Conservation (phyloP, 2,113 vertebrate species). For the Chamaetylas fuelleborni region DNA sequence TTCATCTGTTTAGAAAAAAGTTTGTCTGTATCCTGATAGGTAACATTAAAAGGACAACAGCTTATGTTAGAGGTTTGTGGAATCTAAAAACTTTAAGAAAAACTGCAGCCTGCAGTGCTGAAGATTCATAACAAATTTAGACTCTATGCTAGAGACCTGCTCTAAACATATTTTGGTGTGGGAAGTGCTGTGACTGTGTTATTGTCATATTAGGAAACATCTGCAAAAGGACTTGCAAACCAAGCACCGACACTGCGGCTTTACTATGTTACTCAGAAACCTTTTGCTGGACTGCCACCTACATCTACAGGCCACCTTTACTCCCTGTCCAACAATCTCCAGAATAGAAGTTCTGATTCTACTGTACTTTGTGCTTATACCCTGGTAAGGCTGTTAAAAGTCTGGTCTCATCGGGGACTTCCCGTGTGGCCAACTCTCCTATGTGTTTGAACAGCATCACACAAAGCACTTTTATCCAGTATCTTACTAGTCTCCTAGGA, state of each 20-base stretch:
- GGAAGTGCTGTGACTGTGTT: not conserved
- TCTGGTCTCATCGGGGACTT: not conserved
- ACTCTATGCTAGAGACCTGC: not conserved
- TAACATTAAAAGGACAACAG: not conserved
- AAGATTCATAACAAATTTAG: not conserved
- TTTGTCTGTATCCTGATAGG: not conserved
- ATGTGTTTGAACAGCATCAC: not conserved
- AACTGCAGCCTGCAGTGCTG: not conserved
- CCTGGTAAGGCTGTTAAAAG: not conserved
- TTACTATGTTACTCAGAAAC: not conserved
- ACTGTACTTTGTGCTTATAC: not conserved
- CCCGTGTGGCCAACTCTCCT: not conserved
- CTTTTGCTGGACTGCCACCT: not conserved
- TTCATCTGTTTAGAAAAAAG: not conserved
- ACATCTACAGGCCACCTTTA: not conserved
- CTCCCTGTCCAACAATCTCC: not conserved
- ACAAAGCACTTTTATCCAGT: not conserved
- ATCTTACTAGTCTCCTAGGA: not conserved
- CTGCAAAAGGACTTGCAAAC: not conserved
- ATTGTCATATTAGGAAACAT: not conserved
- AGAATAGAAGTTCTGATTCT: not conserved
- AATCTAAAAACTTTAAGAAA: not conserved
- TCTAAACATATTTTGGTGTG: not conserved
- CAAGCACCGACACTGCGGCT: rapidly evolving
- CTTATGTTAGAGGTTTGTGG: not conserved